These are phyloP conservation scores for Gambusia affinis DNA, from an alignment of 2,113 vertebrate species.

Conservation along the genomic window DNA sequence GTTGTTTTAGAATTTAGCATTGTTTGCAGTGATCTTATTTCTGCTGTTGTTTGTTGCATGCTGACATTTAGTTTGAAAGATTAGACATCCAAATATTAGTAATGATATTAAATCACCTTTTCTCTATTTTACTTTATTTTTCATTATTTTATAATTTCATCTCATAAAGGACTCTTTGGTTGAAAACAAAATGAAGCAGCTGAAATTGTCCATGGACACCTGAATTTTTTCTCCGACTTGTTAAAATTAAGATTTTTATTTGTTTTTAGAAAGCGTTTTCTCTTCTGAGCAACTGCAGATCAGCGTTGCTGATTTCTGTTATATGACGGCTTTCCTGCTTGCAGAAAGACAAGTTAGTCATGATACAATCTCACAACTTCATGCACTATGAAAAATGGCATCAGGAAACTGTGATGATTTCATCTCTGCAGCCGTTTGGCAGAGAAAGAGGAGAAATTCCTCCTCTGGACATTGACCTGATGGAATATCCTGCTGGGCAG, in stretches of 20 bases:
- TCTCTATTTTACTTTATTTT: no score
- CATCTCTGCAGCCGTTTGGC: background rate
- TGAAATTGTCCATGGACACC: no score
- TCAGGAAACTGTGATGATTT: background rate
- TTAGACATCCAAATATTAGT: background rate
- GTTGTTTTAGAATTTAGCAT: background rate
- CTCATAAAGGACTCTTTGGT: no score
- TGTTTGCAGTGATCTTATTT: background rate
- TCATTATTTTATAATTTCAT: background rate
- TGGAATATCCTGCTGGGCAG: no score
- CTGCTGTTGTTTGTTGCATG: background rate
- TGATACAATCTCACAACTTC: constrained; percentile 9
- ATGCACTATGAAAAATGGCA: background rate
- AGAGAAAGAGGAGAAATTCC: background rate
- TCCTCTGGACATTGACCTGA: background rate
- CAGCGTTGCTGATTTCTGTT: constrained; percentile 24
- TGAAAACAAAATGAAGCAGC: no score
- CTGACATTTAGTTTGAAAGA: background rate
- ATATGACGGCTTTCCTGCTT: constrained; percentile 7
- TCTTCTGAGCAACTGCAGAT: background rate
- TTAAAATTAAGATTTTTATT: no score
- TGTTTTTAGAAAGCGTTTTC: no score
- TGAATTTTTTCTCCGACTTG: no score
- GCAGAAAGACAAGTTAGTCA: constrained; percentile 28
- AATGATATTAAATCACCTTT: background rate